Evolutionary conservation across 2,888 invertebrate genomes (phyloP), one percentile per base, ranked within the genome.

Genomic region (Cheilosia soror): DNA sequence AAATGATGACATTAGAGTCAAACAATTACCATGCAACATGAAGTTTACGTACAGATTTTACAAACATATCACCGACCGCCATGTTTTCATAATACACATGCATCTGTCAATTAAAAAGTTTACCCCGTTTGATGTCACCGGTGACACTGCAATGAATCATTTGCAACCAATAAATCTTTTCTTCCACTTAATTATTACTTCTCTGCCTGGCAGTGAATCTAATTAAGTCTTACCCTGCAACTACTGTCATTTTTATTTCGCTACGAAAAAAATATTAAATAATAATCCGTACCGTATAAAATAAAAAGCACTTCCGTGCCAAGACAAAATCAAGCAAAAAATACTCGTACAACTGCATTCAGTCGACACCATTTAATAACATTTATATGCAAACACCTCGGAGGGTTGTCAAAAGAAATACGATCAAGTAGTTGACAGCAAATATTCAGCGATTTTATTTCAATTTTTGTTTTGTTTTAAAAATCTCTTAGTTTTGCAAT

Each of bases 331-430:
- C 20, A 55, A 53, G 20, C 44, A 51, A 4, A 51, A 53, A 40
- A 60, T 20, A 20, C 20, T 2, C 20, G 20, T 20, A 33, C 7
- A 20, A 49, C 42, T 47, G 15, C 53, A 58, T 65, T 58, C 29
- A 44, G 55, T 33, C 40, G 42, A 44, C 55, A 65, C 51, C 5
- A 44, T 51, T 72, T 60, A 31, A 66, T 60, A 44, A 25, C 42
- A n/a, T 20, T 20, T 63, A 55, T 75, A 40, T 57, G 20, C 55
- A 57, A 69, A 44, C 57, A 58, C 62, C 37, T 42, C 33, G 51
- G 31, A 55, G 20, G 44, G 40, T 37, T 77, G 72, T 82, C 82
- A 65, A 72, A 60, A 53, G 57, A 62, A 78, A 78, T 66, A 66
- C 44, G 47, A 65, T 66, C 69, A 82, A 65, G 58, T 44, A 9